A percentile compares a stretch with the other conserved stretches of the same genome.
Conservation (phyloP, 2,888 invertebrate species). For the Scaptomyza flava region DNA sequence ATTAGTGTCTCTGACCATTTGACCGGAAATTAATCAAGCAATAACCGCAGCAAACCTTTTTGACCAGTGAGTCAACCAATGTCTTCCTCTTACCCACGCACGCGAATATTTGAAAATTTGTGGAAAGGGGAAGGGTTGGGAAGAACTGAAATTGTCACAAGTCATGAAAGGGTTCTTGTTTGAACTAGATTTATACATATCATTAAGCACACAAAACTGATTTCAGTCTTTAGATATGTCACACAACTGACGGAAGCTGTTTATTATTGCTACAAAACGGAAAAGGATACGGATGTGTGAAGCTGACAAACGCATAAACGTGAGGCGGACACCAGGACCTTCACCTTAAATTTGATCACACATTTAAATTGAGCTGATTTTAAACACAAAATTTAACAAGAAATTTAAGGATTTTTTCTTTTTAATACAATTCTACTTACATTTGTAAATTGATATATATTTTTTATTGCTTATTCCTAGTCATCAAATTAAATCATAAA, state of each 20-base stretch:
- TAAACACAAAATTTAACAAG: no score
- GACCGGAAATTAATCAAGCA: conserved; percentile 81
- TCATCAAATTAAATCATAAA: not conserved
- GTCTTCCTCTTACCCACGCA: conserved; percentile 23
- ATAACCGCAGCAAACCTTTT: conserved; percentile 74
- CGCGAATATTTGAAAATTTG: not conserved
- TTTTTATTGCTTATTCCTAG: not conserved
- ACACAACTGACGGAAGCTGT: conserved; percentile 78
- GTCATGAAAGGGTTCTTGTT: conserved; percentile 70
- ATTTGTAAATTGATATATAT: no score
- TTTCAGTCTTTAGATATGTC: conserved; percentile 68
- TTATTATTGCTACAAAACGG: conserved; percentile 77
- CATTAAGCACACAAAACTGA: conserved; percentile 68
- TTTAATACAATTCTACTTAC: no score
- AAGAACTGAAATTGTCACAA: not conserved
- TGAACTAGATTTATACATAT: conserved; percentile 68
- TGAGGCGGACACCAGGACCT: conserved; percentile 9
- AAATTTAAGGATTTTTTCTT: no score
- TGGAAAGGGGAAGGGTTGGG: not conserved
- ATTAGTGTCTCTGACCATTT: conserved; percentile 76
- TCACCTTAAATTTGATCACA: conserved; percentile 9
- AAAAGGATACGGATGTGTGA: conserved; percentile 78
- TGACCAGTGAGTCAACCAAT: conserved; percentile 55
- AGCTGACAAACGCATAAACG: conserved; percentile 33
- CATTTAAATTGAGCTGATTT: no score